Base-by-base conservation (phyloP, 2,888 invertebrate species). In the Minunthozetes semirufus region DNA sequence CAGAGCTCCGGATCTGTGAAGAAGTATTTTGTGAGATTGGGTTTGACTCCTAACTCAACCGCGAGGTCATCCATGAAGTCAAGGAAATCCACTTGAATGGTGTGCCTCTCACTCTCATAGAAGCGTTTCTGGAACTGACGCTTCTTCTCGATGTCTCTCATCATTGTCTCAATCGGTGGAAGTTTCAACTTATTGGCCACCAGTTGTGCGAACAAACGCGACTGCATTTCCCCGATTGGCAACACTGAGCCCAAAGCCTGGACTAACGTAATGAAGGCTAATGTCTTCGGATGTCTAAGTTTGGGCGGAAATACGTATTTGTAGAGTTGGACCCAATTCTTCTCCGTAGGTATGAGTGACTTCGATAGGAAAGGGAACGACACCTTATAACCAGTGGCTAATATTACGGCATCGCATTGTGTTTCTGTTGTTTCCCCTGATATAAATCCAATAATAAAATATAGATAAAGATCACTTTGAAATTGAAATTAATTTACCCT, bases 161-260 rank as follows among this genome's bases (percentile, higher is more conserved):
- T 78, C 84, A 84, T 84, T 19, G 79, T 79, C 1, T 78, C 75
- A 38, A 76, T 75, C 0, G 79, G 73, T 1, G 84, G 84, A n/a
- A 84, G 79, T 9, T 68, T 77, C 1, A 78, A 73, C 4, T 79
- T 77, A 1, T 79, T 78, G 8, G 81, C 82, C 74, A 83, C 81
- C n/a, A 84, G 80, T 53, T 80, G 79, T 0, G 81, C 81, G 61
- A 83, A 84, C 78, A 84, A 81, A 9, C 85, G 80, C 46, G 83
- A 82, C 79, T 85, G 85, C 79, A 85, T 79, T 78, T 85, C 85
- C 17, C 83, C 80, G 1, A 85, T 82, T 0, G 85, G 85, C 80
- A 83, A 82, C n/a, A 85, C 80, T 3, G 84, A 82, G 8, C 85
- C 85, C n/a, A 82, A 78, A 0, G 84, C 84, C 79, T 85, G 83